phyloP scores from a whole-genome alignment of 2,113 vertebrate genomes.

The Centrocercus urophasianus region DNA sequence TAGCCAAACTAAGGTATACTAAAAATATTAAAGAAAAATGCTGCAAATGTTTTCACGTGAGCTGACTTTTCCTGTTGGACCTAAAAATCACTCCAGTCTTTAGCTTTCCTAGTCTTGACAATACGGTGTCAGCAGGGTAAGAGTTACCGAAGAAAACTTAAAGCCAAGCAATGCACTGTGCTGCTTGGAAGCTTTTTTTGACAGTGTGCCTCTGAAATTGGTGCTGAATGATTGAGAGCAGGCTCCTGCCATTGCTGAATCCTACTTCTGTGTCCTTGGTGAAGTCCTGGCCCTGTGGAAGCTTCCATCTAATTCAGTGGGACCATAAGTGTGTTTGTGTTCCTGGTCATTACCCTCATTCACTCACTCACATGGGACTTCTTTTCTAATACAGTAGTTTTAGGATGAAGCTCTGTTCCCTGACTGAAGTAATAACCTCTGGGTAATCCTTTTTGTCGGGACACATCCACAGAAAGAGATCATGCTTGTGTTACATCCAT shows the following conservation, averaged over 20 bases:
- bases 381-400: neutral
- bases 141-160: neutral
- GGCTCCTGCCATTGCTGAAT: neutral
- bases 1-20: neutral
- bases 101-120: neutral
- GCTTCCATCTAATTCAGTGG: neutral
- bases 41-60: neutral
- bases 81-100: neutral
- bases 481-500: slow-evolving; percentile 31
- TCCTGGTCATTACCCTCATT: neutral
- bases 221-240: neutral
- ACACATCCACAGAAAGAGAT: slow-evolving; percentile 33
- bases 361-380: neutral
- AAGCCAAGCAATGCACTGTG: neutral
- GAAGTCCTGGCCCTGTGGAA: neutral
- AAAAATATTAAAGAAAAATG: neutral
- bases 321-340: neutral
- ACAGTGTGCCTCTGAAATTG: neutral
- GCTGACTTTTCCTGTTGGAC: neutral
- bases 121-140: neutral
- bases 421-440: neutral
- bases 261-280: neutral
- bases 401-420: neutral
- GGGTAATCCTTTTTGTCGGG: slow-evolving; percentile 9
- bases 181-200: neutral